Base-by-base conservation (phyloP, 2,113 vertebrate genomes). In the Crotalus tigris region DNA sequence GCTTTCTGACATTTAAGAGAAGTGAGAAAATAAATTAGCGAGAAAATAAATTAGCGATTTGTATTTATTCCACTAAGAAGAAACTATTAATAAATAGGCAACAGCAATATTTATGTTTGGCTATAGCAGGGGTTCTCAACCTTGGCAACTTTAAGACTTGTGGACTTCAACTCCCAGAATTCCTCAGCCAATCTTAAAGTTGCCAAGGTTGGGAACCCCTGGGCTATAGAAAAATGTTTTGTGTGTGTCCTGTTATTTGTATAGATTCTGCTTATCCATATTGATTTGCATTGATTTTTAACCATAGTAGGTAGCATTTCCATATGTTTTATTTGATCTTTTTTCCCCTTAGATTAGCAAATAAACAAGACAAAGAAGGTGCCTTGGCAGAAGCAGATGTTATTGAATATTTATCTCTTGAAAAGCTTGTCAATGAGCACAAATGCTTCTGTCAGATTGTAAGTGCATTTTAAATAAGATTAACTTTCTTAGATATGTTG, bases 371-470 rank as follows among this genome's bases (percentile, higher is more conserved):
- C 96, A 98, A 97, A 96, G 99, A 99, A 95, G 99, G 98, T 61
- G 99, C 99, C 23, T 97, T 99, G 95, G 98, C 98, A 61, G 99
- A 99, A 97, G 99, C 98, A 2, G 99, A 99, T 97, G 98, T 99
- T 91, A 97, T 99, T 0, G 99, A 99, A 95, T 98, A 96, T 95
- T 98, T 99, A 19, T 99, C 98, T n/a, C 95, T 99, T 89, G 98
- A 99, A 96, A 99, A 98, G 95, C 97, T 99, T 86, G 99, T 99
- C 91, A 99, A 99, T 88, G 98, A 99, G 93, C 98, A 99, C 97
- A 99, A 99, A 97, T 99, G 99, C 97, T 97, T 98, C 0, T 99
- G 99, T 98, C 98, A 99, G 94, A 99, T 99, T 94, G 99, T 99
- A 97, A 98, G 99, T 98, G 94, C 69, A 46, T 86, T 81, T 89